Conservation (phyloP, 2,888 invertebrate species). For the Conus canariensis region DNA sequence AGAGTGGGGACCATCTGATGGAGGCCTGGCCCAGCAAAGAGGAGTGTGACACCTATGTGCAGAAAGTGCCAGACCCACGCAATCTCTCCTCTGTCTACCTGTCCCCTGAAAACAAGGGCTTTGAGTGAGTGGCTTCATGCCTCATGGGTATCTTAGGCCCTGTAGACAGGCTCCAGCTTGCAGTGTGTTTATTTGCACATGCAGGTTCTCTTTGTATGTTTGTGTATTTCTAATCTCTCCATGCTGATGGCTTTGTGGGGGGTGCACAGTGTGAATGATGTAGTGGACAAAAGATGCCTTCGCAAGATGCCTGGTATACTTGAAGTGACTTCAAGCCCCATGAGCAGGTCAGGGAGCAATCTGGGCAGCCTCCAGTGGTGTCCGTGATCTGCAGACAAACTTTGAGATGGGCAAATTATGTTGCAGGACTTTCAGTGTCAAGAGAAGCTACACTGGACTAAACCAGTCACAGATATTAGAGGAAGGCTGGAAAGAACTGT, state of each 20-base stretch:
- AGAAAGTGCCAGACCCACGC: slow-evolving; percentile 74
- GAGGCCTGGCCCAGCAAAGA: slow-evolving; percentile 79
- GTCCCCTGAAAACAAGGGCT: slow-evolving; percentile 89
- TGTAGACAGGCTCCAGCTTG: not conserved
- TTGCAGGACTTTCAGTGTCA: too few species aligned
- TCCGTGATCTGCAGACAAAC: too few species aligned
- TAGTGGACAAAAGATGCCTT: too few species aligned
- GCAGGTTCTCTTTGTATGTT: not conserved
- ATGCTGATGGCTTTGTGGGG: not conserved
- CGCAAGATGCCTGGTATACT: too few species aligned
- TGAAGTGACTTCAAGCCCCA: too few species aligned
- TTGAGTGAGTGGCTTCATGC: slow-evolving; percentile 82
- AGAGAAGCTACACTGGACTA: too few species aligned
- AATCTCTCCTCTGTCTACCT: slow-evolving; percentile 85
- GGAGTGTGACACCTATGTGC: slow-evolving; percentile 76
- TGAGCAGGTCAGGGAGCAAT: too few species aligned
- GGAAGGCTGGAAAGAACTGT: too few species aligned
- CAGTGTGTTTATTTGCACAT: not conserved
- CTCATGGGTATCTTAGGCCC: not conserved
- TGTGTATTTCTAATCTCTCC: not conserved
- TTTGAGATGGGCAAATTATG: too few species aligned
- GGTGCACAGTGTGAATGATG: too few species aligned
- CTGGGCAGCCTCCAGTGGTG: too few species aligned
- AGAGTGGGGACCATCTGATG: slow-evolving; percentile 59
- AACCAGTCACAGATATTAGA: too few species aligned